phyloP scores from a whole-genome alignment of 2,888 invertebrate genomes.

The Conops quadrifasciatus region DNA sequence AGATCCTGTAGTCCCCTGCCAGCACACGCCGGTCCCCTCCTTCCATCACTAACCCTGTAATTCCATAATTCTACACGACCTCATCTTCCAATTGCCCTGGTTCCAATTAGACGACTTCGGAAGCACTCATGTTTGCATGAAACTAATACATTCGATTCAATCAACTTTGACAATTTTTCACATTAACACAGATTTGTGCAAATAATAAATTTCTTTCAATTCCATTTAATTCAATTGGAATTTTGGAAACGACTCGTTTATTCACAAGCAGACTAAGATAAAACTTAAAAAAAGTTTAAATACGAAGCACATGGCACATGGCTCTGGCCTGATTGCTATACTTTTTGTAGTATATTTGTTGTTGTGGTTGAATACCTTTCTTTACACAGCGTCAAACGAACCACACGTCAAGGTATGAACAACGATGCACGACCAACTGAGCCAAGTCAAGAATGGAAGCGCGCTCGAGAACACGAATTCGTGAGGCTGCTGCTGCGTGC shows the following conservation, averaged over 20 bases:
- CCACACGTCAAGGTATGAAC: conserved; percentile 45
- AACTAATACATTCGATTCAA: too few species aligned
- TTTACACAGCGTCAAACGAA: conserved; percentile 24
- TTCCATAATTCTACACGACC: too few species aligned
- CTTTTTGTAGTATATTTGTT: conserved; percentile 25
- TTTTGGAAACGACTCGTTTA: neutral
- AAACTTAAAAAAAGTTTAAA: neutral
- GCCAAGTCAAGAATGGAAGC: conserved; percentile 19
- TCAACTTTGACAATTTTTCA: too few species aligned
- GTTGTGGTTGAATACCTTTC: conserved; percentile 24
- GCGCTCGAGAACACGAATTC: conserved; percentile 10
- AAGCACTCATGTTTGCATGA: too few species aligned
- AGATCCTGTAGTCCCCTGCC: too few species aligned
- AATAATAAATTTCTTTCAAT: too few species aligned
- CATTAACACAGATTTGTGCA: too few species aligned
- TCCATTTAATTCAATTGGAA: neutral
- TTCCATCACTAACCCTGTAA: too few species aligned
- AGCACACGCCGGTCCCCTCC: too few species aligned
- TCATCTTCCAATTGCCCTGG: too few species aligned
- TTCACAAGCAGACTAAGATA: neutral
- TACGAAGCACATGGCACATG: neutral
- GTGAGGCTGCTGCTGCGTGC: conserved; percentile 16
- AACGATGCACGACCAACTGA: conserved; percentile 45
- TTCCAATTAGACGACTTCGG: too few species aligned
- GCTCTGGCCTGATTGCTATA: conserved; percentile 11